Evolutionary conservation across 2,797 vertebrate genomes (phyloP).

Genomic region (Odontamblyopus rebecca): DNA sequence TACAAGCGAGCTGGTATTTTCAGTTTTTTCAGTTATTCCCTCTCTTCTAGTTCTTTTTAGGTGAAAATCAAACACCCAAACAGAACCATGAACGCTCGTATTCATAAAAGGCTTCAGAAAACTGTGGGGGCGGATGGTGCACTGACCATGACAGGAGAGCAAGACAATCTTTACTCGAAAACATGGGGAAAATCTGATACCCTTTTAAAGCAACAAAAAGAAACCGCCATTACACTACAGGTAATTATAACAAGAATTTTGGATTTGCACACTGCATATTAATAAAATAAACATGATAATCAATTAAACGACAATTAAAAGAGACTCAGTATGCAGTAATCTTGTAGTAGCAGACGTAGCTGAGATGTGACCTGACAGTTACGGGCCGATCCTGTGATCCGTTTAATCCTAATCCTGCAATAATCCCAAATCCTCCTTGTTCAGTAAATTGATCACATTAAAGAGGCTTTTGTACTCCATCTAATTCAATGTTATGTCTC

Average conservation of each 20-base stretch:
- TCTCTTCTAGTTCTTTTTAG: no score
- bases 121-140: no score
- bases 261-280: background rate
- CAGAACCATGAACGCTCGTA: no score
- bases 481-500: background rate
- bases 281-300: background rate
- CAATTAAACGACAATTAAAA: background rate
- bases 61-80: no score
- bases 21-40: no score
- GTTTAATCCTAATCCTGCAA: slow-evolving; percentile 4
- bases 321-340: background rate
- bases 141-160: no score
- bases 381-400: background rate
- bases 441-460: slow-evolving; percentile 5
- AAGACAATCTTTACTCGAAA: no score
- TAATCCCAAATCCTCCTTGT: slow-evolving; percentile 4
- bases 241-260: background rate
- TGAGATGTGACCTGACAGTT: slow-evolving; percentile 8
- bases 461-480: background rate
- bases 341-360: background rate
- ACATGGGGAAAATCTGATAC: no score
- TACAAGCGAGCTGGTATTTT: no score
- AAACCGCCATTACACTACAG: no score
- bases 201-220: no score
- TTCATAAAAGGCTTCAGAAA: no score